Conservation (phyloP, 64 coral and sea anemone species). For the Montipora capricornis region DNA sequence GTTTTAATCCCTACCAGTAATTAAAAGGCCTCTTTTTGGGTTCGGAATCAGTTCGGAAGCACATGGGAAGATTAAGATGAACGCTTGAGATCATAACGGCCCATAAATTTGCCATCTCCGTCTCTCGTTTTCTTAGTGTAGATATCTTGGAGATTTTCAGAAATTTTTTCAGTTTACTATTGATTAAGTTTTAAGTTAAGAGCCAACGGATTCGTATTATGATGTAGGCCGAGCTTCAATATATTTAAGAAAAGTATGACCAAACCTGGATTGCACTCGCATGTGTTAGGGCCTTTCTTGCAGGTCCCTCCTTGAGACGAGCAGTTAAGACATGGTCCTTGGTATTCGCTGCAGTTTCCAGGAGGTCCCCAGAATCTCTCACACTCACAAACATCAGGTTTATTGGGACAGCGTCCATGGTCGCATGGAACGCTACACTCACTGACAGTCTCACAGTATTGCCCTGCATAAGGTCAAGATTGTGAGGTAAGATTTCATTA, state of each 20-base stretch:
- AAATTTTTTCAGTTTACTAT: too few species aligned
- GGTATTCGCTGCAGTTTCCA: constrained; percentile 64
- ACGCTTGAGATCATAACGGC: too few species aligned
- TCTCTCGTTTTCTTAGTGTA: too few species aligned
- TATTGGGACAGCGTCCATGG: constrained; percentile 77
- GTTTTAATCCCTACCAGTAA: too few species aligned
- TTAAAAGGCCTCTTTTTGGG: too few species aligned
- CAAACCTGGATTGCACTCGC: constrained; percentile 81
- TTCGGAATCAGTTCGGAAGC: too few species aligned
- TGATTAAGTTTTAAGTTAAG: too few species aligned
- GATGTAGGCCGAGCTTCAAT: too few species aligned
- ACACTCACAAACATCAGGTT: constrained; percentile 75
- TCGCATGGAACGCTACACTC: constrained; percentile 78
- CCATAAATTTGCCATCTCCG: too few species aligned
- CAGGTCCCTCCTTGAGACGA: constrained; percentile 78
- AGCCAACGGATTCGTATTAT: too few species aligned
- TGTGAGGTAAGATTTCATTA: not conserved
- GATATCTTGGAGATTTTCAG: too few species aligned
- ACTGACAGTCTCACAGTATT: constrained; percentile 77
- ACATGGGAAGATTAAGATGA: too few species aligned
- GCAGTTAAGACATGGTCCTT: constrained; percentile 81
- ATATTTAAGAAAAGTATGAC: not conserved
- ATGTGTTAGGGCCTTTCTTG: constrained; percentile 77
- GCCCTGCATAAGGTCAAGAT: constrained; percentile 43
- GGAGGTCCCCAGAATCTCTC: constrained; percentile 60